Evolutionary conservation across 2,113 vertebrate species (phyloP), one percentile per base, ranked within the genome.

Genomic region (Galemys pyrenaicus): DNA sequence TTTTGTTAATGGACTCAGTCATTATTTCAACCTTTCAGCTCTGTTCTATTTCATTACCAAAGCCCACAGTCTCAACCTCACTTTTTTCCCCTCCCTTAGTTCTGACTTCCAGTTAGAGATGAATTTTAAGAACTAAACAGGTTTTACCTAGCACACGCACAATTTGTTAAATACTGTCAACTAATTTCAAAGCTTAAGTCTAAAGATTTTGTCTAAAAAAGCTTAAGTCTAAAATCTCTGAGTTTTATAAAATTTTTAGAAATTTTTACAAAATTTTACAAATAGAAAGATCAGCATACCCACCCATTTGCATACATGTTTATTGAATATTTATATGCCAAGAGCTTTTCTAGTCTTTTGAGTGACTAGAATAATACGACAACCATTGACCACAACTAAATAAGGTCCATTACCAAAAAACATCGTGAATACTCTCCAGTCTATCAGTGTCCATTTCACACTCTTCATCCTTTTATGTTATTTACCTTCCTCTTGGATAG

Each of bases 101-200:
- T 22, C 44, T 92, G 12, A 22, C 32, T 92, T 87, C 56, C n/a
- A 89, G 44, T 94, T 81, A 92, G 35, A 92, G 79, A 68, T 56
- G 28, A 81, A 56, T 75, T 54, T 93, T 26, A 56, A 79, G 8
- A 93, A 80, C 13, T 68, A 84, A 12, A 17, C 44, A 94, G 30
- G 16, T 54, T 90, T 94, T 92, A 3, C 16, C 39, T 85, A 68
- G 3, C 51, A 56, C 6, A 12, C 7, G 46, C 7, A 67, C 35
- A 67, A 60, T 85, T 92, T 92, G 28, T 91, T 75, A 73, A 93
- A 85, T 58, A 2, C 28, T 92, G 0, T 77, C 54, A 86, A 90
- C 41, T 77, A 62, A 71, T 83, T 92, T 62, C 77, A 87, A 89
- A 86, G 58, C 15, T 71, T 87, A 58, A 74, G 13, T 89, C 65